Conservation (phyloP, 2,113 vertebrate genomes). For the Melanotaenia duboulayi region DNA sequence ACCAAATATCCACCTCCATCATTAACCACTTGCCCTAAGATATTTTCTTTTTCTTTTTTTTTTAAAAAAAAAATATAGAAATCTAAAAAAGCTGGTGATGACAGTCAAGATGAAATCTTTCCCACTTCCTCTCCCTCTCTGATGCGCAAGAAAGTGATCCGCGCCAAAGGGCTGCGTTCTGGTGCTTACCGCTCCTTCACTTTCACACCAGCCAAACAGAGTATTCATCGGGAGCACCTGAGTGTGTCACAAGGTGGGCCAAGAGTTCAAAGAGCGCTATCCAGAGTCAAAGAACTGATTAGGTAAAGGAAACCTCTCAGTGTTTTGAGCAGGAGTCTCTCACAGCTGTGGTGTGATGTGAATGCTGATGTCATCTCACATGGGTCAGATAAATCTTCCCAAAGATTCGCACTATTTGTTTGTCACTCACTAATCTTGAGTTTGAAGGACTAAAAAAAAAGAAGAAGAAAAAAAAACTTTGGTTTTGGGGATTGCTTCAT, state of each 20-base stretch:
- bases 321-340: constrained; percentile 38
- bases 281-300: constrained; percentile 77
- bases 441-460: neutral
- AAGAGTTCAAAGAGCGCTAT: constrained; percentile 75
- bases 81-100: constrained; percentile 29
- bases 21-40: neutral
- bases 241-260: constrained; percentile 79
- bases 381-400: neutral
- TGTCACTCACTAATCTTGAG: neutral
- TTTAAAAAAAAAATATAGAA: constrained; percentile 41
- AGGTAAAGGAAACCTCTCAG: constrained; percentile 73
- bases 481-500: neutral
- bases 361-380: constrained; percentile 5
- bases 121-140: constrained; percentile 87
- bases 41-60: neutral
- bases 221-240: constrained; percentile 81
- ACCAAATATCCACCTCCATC: neutral
- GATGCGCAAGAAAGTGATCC: constrained; percentile 93
- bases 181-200: constrained; percentile 94
- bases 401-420: neutral
- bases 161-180: constrained; percentile 90
- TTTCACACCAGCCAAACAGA: constrained; percentile 85
- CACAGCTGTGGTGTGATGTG: constrained; percentile 43
- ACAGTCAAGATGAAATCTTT: constrained; percentile 82
- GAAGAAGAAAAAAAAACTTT: too few species aligned